Evolutionary conservation across 1,140 invertebrate genomes (phyloP), one percentile per base, ranked within the genome.

Genomic region (Pseudomyrmex cubaensis): DNA sequence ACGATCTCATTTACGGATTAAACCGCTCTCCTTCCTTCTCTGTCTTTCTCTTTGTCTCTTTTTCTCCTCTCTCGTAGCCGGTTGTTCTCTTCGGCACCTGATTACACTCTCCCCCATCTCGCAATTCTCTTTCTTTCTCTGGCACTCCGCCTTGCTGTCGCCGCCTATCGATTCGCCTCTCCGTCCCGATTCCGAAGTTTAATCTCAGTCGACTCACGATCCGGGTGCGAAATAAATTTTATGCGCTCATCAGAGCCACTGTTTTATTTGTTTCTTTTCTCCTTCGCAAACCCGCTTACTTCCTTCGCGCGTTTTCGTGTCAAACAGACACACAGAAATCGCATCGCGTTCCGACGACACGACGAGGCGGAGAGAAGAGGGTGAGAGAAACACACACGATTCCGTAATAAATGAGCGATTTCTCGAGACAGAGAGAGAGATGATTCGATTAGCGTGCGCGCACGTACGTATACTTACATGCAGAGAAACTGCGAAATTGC

Each of bases 1-100:
- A 73, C 80, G 70, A 75, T 83, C 80, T 83, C 59, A 83, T 83
- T 83, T 83, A 62, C 44, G 62, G 50, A 75, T 74, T 83, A 83
- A 63, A 35, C 25, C 25, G 9, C 35, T 50, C 66, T 20, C 35
- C 35, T 35, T 35, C 35, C 35, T 35, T 35, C 35, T 35, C 35
- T 0, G 4, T 35, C 35, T 35, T 7, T 35, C 35, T 35, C 22
- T 22, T 20, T 72, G n/a, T 54, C 44, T 61, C 5, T 56, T 59
- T 20, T 62, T 15, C 61, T 2, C 12, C n/a, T 73, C 46, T 62
- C 20, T 57, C 67, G 13, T 62, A 35, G 22, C 67, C 44, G n/a
- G 52, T 50, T 48, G 62, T n/a, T 46, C 50, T 78, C 52, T 48
- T 25, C 17, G 22, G 12, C 1, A 17, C 2, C 25, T 13, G 48